Percentiles rank a stretch among this genome's conserved stretches.
Conservation (phyloP, 2,888 invertebrate genomes). For the Lamellibrachia columna region DNA sequence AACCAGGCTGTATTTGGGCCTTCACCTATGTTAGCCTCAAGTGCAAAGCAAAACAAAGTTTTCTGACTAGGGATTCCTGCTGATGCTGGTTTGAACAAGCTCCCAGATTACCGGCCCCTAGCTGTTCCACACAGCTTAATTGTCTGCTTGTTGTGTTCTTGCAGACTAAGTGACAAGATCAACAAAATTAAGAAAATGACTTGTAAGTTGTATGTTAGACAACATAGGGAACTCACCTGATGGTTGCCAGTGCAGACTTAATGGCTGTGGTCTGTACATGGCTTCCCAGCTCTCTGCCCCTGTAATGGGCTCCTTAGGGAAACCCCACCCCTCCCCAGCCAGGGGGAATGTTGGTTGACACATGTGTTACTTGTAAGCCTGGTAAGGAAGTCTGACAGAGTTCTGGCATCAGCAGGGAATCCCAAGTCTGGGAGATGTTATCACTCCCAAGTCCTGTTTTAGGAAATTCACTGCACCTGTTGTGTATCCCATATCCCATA, state of each 20-base stretch:
- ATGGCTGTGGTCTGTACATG: neutral
- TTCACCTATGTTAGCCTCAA: neutral
- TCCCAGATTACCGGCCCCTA: neutral
- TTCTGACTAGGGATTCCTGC: too few relatives aligned
- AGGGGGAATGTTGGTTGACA: neutral
- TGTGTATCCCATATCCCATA: too few relatives aligned
- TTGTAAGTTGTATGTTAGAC: neutral
- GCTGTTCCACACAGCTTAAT: neutral
- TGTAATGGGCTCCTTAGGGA: neutral
- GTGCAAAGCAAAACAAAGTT: neutral
- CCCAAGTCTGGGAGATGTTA: too few relatives aligned
- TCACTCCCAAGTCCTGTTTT: too few relatives aligned
- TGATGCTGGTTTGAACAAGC: neutral
- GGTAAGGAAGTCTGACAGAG: too few relatives aligned
- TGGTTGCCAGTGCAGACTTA: neutral
- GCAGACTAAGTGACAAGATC: neutral
- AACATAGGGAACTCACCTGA: neutral
- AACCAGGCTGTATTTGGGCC: neutral
- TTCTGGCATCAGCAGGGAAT: too few relatives aligned
- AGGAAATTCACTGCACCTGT: too few relatives aligned
- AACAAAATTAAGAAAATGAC: neutral
- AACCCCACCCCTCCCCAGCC: neutral
- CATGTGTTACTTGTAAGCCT: neutral
- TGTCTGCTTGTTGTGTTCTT: neutral
- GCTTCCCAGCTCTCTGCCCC: neutral